Evolutionary conservation across 2,113 vertebrate species (phyloP), one percentile per base, ranked within the genome.

Genomic region (Tachycineta bicolor): DNA sequence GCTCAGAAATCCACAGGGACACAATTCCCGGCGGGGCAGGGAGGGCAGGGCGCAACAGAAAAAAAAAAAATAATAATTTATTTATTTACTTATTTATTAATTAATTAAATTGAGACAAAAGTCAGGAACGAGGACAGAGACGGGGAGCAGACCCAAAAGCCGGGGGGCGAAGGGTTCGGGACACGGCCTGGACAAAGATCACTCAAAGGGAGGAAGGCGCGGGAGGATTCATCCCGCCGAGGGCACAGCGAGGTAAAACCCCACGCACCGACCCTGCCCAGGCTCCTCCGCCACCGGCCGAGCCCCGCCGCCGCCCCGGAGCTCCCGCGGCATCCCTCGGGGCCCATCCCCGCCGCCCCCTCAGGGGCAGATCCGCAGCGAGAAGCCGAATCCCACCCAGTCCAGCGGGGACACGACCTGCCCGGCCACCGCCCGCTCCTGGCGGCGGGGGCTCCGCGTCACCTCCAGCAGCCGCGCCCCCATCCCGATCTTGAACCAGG

Each of bases 401-500:
- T 88, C 93, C 80, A 94, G 89, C 2, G 58, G 69, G 12, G 89
- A 53, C 80, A 34, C 5, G 7, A 15, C 9, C 26, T 7, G 15
- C n/a, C n/a, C 73, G 56, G 15, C 26, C 44, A 9, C 21, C n/a
- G 34, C 46, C 43, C 56, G 44, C 2, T 37, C 43, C 73, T 24
- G 6, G 24, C 74, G 2, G 21, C 21, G 22, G 12, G 28, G 13
- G 39, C 60, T 7, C 9, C 76, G 60, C 46, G 68, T 33, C 62
- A 37, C 13, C 63, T 74, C 88, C 95, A 33, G 92, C 73, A 96
- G 53, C 37, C 89, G 90, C 93, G 97, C 63, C 60, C 94, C 62
- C 76, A 96, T 64, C 92, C 97, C 86, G 52, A 97, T 18, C 97
- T 96, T 80, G 98, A 98, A 91, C 97, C 98, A 34, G 97, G 97